A percentile compares a stretch with the other conserved stretches of the same genome.
Evolutionary conservation across 2,113 vertebrate species (phyloP).

Genomic region (Aldabrachelys gigantea): DNA sequence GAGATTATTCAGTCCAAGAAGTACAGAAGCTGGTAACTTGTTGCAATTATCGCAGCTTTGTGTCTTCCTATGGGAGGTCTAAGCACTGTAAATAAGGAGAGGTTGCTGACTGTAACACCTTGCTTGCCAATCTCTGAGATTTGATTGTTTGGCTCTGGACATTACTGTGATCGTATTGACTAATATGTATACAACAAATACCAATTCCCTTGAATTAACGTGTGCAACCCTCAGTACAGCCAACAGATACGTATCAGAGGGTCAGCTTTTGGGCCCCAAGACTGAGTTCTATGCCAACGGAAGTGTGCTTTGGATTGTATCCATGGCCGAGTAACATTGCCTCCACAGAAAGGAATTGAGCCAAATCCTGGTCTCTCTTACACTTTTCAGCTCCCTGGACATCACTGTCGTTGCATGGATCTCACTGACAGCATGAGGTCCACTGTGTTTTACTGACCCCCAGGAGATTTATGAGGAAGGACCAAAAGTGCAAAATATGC

Average conservation of each 20-base stretch:
- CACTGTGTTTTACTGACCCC: background rate
- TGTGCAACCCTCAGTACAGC: constrained; percentile 20
- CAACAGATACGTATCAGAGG: constrained; percentile 22
- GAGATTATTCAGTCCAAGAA: constrained; percentile 18
- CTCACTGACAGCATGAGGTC: background rate
- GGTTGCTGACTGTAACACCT: background rate
- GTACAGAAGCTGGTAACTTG: constrained; percentile 34
- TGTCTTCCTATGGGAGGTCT: background rate
- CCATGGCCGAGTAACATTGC: background rate
- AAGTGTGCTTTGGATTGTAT: background rate
- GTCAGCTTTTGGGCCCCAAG: constrained; percentile 23
- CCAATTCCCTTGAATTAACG: constrained; percentile 5
- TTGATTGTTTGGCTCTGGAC: constrained; percentile 17
- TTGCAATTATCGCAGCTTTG: rapidly evolving
- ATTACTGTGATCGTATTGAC: background rate
- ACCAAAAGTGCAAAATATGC: background rate
- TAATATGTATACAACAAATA: background rate
- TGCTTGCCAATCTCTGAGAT: background rate
- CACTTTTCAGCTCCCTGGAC: background rate
- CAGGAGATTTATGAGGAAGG: background rate
- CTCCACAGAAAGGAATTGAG: background rate
- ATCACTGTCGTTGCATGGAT: background rate
- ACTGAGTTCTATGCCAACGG: background rate
- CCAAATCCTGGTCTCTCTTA: background rate
- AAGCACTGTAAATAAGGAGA: background rate